Evolutionary conservation across 2,888 invertebrate genomes (phyloP).

Genomic region (Agriopis marginaria): DNA sequence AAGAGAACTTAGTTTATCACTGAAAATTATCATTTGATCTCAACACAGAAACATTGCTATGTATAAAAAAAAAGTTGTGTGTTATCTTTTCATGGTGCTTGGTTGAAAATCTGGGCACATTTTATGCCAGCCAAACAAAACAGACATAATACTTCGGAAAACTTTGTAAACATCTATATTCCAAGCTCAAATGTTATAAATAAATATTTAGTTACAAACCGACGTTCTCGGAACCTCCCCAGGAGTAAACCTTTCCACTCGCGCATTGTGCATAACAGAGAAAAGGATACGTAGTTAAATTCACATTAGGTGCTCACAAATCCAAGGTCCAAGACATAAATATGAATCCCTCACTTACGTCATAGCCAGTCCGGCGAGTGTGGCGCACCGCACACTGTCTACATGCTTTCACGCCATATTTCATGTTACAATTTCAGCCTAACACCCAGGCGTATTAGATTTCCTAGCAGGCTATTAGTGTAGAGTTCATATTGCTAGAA

Average conservation of each 20-base stretch:
- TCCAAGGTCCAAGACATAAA: slow-evolving; percentile 34
- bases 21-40: too few species aligned
- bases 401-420: slow-evolving; percentile 32
- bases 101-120: not conserved
- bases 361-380: slow-evolving; percentile 25
- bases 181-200: slow-evolving; percentile 17
- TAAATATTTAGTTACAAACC: slow-evolving; percentile 1
- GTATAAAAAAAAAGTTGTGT: too few species aligned
- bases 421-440: slow-evolving; percentile 36
- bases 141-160: too few species aligned
- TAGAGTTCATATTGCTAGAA: slow-evolving; percentile 34
- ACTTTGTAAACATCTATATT: not conserved
- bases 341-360: slow-evolving; percentile 32
- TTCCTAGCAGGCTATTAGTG: slow-evolving; percentile 39
- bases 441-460: slow-evolving; percentile 37
- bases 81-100: not conserved
- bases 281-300: slow-evolving; percentile 43
- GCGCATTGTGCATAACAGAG: slow-evolving; percentile 33
- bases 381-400: slow-evolving; percentile 9
- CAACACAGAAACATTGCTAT: too few species aligned
- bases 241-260: slow-evolving; percentile 26
- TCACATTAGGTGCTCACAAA: slow-evolving; percentile 39
- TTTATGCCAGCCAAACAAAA: not conserved
- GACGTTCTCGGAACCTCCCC: slow-evolving; percentile 5
- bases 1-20: not conserved